Percentiles rank a stretch among this genome's conserved stretches.
phyloP scores from a whole-genome alignment of 2,113 vertebrate genomes.

The Chascanopsetta lugubris region DNA sequence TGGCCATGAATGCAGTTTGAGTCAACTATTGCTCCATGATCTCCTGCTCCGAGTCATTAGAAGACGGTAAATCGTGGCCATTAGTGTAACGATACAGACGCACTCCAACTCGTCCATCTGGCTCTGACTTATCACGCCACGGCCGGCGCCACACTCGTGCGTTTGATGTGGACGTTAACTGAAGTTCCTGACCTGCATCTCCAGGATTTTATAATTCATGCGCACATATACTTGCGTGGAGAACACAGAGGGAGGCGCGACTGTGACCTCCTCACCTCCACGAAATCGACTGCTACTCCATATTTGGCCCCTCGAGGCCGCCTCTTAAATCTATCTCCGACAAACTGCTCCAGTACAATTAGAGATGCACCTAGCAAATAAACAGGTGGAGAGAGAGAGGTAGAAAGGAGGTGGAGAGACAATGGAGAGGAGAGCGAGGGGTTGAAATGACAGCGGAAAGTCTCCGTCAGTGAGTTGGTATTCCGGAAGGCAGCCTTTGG shows the following conservation, averaged over 20 bases:
- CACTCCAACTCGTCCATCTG: background rate
- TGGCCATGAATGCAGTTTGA: background rate
- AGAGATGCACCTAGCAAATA: conserved; percentile 27
- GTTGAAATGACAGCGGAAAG: conserved; percentile 63
- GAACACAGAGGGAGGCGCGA: conserved; percentile 20
- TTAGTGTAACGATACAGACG: background rate
- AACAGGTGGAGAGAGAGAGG: background rate
- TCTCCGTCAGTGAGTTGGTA: conserved; percentile 59
- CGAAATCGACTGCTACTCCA: conserved; percentile 49
- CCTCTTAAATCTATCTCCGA: conserved; percentile 27
- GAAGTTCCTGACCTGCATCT: background rate
- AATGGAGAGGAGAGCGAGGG: conserved; percentile 31
- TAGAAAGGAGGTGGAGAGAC: conserved; percentile 8
- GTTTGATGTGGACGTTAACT: background rate
- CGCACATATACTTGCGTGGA: conserved; percentile 1
- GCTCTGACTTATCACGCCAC: background rate
- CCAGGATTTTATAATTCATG: background rate
- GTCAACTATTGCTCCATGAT: background rate
- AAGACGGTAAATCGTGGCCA: background rate
- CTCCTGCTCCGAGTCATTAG: background rate
- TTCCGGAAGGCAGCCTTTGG: conserved; percentile 57
- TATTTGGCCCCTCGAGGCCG: conserved; percentile 23
- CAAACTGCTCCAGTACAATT: conserved; percentile 49
- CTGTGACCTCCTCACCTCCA: conserved; percentile 48
- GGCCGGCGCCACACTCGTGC: background rate